Evolutionary conservation across 1,140 invertebrate genomes (phyloP).

Genomic region (Drosophila orena): DNA sequence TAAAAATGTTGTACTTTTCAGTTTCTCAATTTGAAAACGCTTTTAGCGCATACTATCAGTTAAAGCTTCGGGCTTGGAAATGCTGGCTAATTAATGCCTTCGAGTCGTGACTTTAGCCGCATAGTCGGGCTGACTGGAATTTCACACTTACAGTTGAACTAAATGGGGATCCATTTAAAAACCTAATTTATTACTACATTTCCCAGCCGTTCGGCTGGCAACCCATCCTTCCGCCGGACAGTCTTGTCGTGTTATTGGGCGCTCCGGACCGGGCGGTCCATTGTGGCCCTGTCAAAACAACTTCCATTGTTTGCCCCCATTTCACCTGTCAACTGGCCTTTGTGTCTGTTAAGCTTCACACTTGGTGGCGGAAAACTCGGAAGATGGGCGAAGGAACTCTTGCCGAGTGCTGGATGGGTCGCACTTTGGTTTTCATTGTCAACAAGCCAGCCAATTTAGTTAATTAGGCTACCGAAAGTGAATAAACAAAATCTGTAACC

Average conservation of each 20-base stretch:
- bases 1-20: not conserved
- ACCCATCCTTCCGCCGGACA: slow-evolving; percentile 12
- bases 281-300: slow-evolving; percentile 56
- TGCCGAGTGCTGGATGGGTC: slow-evolving; percentile 6
- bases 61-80: not conserved
- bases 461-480: slow-evolving; percentile 63
- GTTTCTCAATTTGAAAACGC: not conserved
- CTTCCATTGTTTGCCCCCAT: slow-evolving; percentile 55
- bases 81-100: slow-evolving; percentile 11
- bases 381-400: slow-evolving; percentile 21
- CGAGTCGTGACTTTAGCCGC: slow-evolving; percentile 35
- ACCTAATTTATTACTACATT: slow-evolving; percentile 36
- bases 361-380: slow-evolving; percentile 4
- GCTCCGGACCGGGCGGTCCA: slow-evolving; percentile 1
- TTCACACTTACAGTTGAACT: slow-evolving; percentile 32
- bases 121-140: slow-evolving; percentile 7
- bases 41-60: slow-evolving; percentile 1
- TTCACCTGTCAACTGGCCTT: slow-evolving; percentile 50
- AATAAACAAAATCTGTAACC: slow-evolving; percentile 55
- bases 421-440: slow-evolving; percentile 48
- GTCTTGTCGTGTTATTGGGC: slow-evolving; percentile 31
- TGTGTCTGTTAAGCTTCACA: slow-evolving; percentile 56
- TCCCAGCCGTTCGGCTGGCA: slow-evolving; percentile 9
- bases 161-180: slow-evolving; percentile 28
- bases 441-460: slow-evolving; percentile 52